Base-by-base conservation (phyloP, 2,113 vertebrate genomes). In the Fulmarus glacialis region DNA sequence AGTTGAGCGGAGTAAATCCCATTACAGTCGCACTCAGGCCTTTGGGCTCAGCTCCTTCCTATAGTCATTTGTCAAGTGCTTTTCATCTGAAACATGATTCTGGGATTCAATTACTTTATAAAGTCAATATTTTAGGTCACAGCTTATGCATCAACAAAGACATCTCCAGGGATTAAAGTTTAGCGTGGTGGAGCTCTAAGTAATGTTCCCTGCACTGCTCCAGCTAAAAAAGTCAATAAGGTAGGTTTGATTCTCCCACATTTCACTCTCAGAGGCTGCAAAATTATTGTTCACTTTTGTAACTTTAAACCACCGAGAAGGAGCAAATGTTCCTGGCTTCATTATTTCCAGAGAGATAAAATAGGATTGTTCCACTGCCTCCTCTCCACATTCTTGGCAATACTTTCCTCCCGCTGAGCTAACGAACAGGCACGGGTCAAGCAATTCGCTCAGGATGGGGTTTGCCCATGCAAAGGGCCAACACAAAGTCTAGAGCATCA, bases 91-190 rank as follows among this genome's bases (percentile, higher is more conserved):
- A 98, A 95, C 90, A 94, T 82, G 89, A 98, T 94, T 96, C 94
- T 80, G 83, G 86, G 93, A 96, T 98, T 97, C 95, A 97, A 86
- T 97, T 97, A 97, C 92, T 94, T 97, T 82, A 93, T 90, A 87
- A 95, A 97, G 94, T 97, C 94, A 96, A 97, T 98, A 97, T 95
- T 97, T 97, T 93, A 97, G 92, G 92, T 97, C 90, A 88, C 66
- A 71, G 89, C 85, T 97, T 95, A 89, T 89, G 91, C 83, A 96
- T 97, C 91, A 90, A 78, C 94, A 97, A 94, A 97, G 82, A 82
- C 88, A 85, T 96, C 95, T 98, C 91, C 40, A 22, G 87, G 90
- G 86, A 96, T 67, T 70, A 70, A 53, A 40, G 89, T 70, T 59
- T 53, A 86, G 74, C 24, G 1, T 50, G 63, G 80, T 78, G 26